Conservation (phyloP, 1,140 invertebrate genomes). For the Melipona quadrifasciata region DNA sequence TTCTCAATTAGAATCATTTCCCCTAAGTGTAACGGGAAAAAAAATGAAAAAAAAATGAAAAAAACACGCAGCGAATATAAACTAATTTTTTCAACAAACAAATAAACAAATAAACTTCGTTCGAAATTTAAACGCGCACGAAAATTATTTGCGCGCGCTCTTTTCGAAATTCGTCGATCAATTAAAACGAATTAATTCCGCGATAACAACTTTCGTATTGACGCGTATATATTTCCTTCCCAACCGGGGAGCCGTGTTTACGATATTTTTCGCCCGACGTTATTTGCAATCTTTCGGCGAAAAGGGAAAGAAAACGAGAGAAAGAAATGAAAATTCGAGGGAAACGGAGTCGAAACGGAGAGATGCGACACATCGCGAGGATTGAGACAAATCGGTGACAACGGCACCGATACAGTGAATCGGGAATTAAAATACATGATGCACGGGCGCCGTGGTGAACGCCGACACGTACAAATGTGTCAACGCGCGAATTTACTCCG, state of each 20-base stretch:
- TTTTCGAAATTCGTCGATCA: neutral
- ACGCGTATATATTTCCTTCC: neutral
- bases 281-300: neutral
- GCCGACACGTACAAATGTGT: slow-evolving; percentile 38
- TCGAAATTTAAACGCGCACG: neutral
- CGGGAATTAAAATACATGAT: slow-evolving; percentile 22
- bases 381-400: slow-evolving; percentile 20
- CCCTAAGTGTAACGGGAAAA: neutral
- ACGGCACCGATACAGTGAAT: neutral
- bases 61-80: neutral
- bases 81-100: neutral
- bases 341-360: no score
- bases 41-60: neutral
- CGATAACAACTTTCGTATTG: neutral
- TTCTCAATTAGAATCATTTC: neutral
- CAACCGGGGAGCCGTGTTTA: no score
- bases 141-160: neutral
- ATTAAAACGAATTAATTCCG: neutral
- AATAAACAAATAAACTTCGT: neutral
- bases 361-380: no score
- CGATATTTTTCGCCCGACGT: no score
- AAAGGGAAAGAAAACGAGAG: neutral
- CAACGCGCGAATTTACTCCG: slow-evolving; percentile 38
- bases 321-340: neutral
- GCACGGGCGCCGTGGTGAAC: neutral